Evolutionary conservation across 2,797 vertebrate genomes (phyloP).

Genomic region (Cottoperca gobio): DNA sequence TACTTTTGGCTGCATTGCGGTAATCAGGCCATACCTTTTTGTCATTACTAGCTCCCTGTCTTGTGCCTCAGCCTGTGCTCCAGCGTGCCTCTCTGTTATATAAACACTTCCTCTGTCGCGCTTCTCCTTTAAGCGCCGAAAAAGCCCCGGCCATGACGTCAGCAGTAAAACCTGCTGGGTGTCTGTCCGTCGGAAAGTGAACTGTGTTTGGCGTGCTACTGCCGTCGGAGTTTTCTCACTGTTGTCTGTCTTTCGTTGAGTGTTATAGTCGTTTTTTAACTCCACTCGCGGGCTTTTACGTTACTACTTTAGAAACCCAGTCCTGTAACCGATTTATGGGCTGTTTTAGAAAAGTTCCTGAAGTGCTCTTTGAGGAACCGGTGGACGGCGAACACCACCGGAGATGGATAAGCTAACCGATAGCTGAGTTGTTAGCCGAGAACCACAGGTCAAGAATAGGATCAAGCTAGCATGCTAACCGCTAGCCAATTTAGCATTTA

Average conservation of each 20-base stretch:
- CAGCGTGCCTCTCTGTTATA: neutral
- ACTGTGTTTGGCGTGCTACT: slow-evolving; percentile 65
- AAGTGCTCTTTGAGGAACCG: slow-evolving; percentile 72
- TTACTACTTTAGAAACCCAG: neutral
- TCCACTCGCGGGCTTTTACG: neutral
- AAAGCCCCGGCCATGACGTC: slow-evolving; percentile 78
- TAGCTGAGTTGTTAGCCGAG: slow-evolving; percentile 79
- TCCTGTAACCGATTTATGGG: slow-evolving; percentile 17
- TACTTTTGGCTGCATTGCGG: neutral
- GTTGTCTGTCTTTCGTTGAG: slow-evolving; percentile 38
- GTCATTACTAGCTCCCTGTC: neutral
- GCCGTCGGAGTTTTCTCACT: slow-evolving; percentile 53
- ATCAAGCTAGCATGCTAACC: slow-evolving; percentile 75
- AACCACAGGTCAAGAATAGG: slow-evolving; percentile 74
- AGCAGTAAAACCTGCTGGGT: slow-evolving; percentile 70
- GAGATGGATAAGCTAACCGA: slow-evolving; percentile 84
- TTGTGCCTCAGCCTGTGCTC: too few relatives aligned
- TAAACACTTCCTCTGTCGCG: slow-evolving; percentile 18
- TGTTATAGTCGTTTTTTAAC: slow-evolving; percentile 43
- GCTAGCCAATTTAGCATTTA: slow-evolving; percentile 57
- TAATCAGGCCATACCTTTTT: neutral
- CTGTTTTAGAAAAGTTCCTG: slow-evolving; percentile 63
- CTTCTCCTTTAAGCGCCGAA: slow-evolving; percentile 75
- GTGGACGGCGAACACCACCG: slow-evolving; percentile 65
- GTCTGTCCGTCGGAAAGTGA: slow-evolving; percentile 74